Percentiles rank a stretch among this genome's conserved stretches.
These are phyloP conservation scores for Myotis findleyi DNA, from an alignment of 2,797 vertebrate species.

Conservation along the genomic window DNA sequence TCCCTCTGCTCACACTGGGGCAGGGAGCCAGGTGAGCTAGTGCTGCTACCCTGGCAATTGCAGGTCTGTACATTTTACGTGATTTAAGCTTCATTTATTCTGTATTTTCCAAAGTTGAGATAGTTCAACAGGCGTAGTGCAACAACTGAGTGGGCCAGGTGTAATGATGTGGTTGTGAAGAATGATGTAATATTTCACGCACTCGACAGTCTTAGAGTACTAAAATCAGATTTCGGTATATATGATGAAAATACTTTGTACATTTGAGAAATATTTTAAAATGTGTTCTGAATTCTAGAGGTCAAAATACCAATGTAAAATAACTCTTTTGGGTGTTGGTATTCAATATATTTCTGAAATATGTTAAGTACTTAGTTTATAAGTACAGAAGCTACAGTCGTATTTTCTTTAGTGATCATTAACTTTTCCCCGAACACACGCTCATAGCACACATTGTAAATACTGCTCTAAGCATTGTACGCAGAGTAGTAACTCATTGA, in stretches of 20 bases:
- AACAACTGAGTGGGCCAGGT: background rate
- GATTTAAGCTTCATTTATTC: background rate
- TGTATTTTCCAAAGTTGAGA: background rate
- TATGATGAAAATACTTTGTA: background rate
- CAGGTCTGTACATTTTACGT: background rate
- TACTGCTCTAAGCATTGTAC: background rate
- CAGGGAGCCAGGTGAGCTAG: fast-evolving
- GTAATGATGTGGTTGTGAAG: background rate
- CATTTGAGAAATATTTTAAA: background rate
- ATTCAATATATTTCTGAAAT: background rate
- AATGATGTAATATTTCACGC: background rate
- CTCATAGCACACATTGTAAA: background rate
- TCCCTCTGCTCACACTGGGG: background rate
- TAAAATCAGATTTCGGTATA: background rate
- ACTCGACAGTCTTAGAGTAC: background rate
- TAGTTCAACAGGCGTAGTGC: background rate
- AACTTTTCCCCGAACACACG: background rate
- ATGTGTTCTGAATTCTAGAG: background rate
- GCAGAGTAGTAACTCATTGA: background rate
- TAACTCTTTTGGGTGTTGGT: background rate
- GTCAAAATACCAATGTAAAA: background rate
- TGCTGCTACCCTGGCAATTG: fast-evolving
- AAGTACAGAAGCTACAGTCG: background rate
- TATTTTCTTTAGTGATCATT: background rate
- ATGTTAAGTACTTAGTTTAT: background rate